These are phyloP conservation scores for Lateolabrax maculatus DNA, from an alignment of 2,797 vertebrate genomes.

Conservation along the genomic window DNA sequence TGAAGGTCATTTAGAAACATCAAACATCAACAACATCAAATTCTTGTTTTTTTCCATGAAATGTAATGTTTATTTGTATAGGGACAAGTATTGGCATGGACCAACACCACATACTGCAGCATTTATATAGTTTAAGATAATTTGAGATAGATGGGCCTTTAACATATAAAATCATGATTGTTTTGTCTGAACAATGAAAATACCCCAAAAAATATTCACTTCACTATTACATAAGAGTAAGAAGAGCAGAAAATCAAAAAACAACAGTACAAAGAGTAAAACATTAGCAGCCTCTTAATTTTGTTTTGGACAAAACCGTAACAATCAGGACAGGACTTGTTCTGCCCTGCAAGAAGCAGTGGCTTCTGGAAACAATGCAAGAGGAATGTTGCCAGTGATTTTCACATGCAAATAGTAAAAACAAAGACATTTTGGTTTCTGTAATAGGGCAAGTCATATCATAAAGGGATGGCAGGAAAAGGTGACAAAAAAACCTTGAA, in stretches of 20 bases:
- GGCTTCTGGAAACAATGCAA: constrained; percentile 2
- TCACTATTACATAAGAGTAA: not conserved
- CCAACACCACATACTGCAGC: not conserved
- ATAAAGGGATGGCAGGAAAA: constrained; percentile 29
- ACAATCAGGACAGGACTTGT: constrained; percentile 1
- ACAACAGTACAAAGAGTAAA: not conserved
- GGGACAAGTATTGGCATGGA: not conserved
- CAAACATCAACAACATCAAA: too few relatives aligned
- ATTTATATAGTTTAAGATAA: not conserved
- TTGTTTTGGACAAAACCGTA: not conserved
- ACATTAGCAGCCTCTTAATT: not conserved
- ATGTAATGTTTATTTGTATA: not conserved
- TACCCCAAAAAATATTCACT: not conserved
- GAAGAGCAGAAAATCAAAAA: too few relatives aligned
- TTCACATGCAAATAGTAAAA: not conserved
- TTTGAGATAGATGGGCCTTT: not conserved
- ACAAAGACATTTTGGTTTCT: constrained; percentile 8
- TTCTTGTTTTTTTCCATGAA: not conserved
- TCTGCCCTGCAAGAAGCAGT: not conserved
- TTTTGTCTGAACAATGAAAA: not conserved
- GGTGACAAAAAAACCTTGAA: constrained; percentile 40
- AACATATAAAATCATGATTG: not conserved
- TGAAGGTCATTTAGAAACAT: not conserved
- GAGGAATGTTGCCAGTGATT: constrained; percentile 9
- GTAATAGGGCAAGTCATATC: constrained; percentile 9